Evolutionary conservation across 2,888 invertebrate genomes (phyloP).

Genomic region (Ethmia dodecea): DNA sequence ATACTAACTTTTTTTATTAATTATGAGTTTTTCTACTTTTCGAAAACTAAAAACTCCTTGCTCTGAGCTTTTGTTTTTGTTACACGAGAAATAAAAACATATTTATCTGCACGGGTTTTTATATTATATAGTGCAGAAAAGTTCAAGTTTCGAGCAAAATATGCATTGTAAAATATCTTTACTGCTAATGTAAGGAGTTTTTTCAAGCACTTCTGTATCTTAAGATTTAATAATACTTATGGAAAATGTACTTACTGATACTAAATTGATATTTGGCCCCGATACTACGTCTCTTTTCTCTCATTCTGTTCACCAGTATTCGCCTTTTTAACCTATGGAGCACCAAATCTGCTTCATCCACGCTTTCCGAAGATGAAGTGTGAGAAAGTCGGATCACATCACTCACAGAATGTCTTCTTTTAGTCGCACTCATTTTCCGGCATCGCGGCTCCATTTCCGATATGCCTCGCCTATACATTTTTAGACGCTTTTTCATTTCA

Average conservation of each 20-base stretch:
- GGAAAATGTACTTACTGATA: conserved; percentile 49
- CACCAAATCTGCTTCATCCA: conserved; percentile 71
- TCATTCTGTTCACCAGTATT: conserved; percentile 68
- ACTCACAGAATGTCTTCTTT: conserved; percentile 59
- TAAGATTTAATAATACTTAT: not conserved
- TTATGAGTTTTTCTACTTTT: too few relatives aligned
- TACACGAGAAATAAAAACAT: too few relatives aligned
- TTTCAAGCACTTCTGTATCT: too few relatives aligned
- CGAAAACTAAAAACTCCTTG: too few relatives aligned
- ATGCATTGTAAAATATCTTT: too few relatives aligned
- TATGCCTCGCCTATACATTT: conserved; percentile 70
- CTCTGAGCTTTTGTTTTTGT: too few relatives aligned
- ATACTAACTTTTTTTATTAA: too few relatives aligned
- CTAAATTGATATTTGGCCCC: conserved; percentile 51
- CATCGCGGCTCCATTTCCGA: conserved; percentile 57
- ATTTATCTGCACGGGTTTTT: too few relatives aligned
- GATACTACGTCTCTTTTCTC: conserved; percentile 60
- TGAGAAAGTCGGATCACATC: conserved; percentile 40
- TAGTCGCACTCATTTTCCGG: conserved; percentile 35
- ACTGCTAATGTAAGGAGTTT: too few relatives aligned
- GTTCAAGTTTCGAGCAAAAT: too few relatives aligned
- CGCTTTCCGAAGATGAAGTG: conserved; percentile 71
- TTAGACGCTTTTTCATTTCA: conserved; percentile 69
- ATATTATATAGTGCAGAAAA: too few relatives aligned
- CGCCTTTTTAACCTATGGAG: conserved; percentile 68